Base-by-base conservation (phyloP, 2,888 invertebrate genomes). In the Rhagium mordax region DNA sequence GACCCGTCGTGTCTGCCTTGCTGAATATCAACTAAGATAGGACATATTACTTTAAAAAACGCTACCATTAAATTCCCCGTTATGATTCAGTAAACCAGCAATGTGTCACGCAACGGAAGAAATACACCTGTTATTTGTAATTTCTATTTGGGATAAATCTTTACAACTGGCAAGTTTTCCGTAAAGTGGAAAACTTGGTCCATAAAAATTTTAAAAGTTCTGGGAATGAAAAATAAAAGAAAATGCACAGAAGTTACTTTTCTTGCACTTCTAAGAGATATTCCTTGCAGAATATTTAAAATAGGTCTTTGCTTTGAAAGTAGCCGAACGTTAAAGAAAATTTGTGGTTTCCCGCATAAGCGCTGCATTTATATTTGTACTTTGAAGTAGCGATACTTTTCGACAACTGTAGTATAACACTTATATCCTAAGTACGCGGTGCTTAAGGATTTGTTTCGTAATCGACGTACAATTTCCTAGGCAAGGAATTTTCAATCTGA, bases 151-250 rank as follows among this genome's bases (percentile, higher is more conserved):
- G 29, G 29, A 59, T 33, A 59, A 59, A 59, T 33, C 33, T 59
- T 59, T 59, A 27, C 24, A n/a, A 27, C 59, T 33, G 8, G 33
- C 33, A 15, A 59, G 33, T 8, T 29, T 41, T 33, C 8, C 21
- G 16, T 59, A n/a, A 59, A 59, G 33, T 33, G 59, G 33, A 16
- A 29, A 59, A 59, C 59, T 59, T 59, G 16, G 33, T 59, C 29
- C 33, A 33, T 59, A 59, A 59, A 59, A 33, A 59, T 59, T 59
- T 41, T 16, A 59, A 59, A 10, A 41, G 8, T 13, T 5, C 33
- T 33, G 10, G 13, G 4, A 41, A 27, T 16, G 13, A 18, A 29
- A 59, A 33, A 59, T 18, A 15, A 5, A 59, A 59, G 29, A 33
- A 29, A 59, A 33, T 59, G 29, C 10, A 33, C 33, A 41, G 13